These are phyloP conservation scores for Plutella xylostella DNA, from an alignment of 2,888 invertebrate genomes.

Conservation along the genomic window DNA sequence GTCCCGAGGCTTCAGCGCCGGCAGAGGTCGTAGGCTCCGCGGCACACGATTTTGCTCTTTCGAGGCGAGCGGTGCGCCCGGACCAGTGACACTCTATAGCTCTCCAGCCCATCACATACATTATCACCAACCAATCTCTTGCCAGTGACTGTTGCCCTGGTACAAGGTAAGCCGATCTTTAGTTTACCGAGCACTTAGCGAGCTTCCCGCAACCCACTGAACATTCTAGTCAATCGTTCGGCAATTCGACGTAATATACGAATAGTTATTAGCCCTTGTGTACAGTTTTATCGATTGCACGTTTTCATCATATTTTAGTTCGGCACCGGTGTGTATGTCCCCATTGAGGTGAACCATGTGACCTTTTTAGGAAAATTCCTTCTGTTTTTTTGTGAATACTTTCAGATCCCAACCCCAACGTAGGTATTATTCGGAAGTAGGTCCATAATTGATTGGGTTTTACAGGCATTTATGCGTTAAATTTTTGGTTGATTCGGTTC, in stretches of 20 bases:
- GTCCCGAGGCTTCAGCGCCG: constrained; percentile 57
- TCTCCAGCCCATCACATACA: background rate
- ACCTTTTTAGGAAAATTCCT: too few species aligned
- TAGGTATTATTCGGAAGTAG: too few species aligned
- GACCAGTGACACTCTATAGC: background rate
- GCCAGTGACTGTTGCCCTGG: background rate
- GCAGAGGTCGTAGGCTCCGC: constrained; percentile 31
- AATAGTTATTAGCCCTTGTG: background rate
- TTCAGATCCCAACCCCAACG: too few species aligned
- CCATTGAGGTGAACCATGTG: background rate
- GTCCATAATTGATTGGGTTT: too few species aligned
- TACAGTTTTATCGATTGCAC: constrained; percentile 34
- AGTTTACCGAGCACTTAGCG: constrained; percentile 1
- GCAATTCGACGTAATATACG: constrained; percentile 17
- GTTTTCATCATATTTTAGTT: constrained; percentile 23
- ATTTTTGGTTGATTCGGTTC: too few species aligned
- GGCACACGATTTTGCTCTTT: constrained; percentile 57
- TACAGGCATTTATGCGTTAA: too few species aligned
- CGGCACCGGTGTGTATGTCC: constrained; percentile 1
- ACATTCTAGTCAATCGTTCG: constrained; percentile 38
- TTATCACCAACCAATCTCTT: background rate
- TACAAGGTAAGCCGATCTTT: constrained; percentile 7
- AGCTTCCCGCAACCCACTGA: constrained; percentile 33
- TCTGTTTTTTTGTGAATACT: too few species aligned
- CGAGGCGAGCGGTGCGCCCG: constrained; percentile 22